Conservation (phyloP, 2,113 vertebrate species). For the Colaptes auratus region DNA sequence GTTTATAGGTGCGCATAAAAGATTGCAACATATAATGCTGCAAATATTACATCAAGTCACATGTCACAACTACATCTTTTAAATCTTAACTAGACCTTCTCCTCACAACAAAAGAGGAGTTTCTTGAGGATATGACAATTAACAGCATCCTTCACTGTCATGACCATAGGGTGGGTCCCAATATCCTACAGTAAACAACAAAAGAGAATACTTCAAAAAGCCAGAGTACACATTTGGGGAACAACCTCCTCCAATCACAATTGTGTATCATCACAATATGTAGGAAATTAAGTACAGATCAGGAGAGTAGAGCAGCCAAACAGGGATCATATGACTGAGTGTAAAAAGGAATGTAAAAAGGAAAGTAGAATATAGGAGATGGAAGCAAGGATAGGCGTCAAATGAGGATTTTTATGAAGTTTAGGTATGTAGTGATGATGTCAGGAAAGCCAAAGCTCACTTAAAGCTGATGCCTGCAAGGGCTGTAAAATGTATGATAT, state of each 20-base stretch:
- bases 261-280: background rate
- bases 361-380: background rate
- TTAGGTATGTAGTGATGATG: background rate
- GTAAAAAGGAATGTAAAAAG: background rate
- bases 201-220: background rate
- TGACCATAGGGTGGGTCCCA: background rate
- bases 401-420: background rate
- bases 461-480: background rate
- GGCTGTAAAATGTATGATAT: fast-evolving
- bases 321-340: background rate
- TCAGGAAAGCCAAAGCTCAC: background rate
- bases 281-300: background rate
- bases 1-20: background rate
- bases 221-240: background rate
- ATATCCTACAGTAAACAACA: background rate
- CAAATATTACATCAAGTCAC: background rate
- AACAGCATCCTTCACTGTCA: background rate
- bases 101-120: background rate
- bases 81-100: background rate
- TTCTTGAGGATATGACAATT: background rate
- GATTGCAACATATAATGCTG: background rate
- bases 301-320: background rate
- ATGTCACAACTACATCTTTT: background rate
- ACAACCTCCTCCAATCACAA: background rate
- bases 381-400: background rate